These are phyloP conservation scores for Papilio glaucus DNA, from an alignment of 1,140 invertebrate species.

Conservation along the genomic window DNA sequence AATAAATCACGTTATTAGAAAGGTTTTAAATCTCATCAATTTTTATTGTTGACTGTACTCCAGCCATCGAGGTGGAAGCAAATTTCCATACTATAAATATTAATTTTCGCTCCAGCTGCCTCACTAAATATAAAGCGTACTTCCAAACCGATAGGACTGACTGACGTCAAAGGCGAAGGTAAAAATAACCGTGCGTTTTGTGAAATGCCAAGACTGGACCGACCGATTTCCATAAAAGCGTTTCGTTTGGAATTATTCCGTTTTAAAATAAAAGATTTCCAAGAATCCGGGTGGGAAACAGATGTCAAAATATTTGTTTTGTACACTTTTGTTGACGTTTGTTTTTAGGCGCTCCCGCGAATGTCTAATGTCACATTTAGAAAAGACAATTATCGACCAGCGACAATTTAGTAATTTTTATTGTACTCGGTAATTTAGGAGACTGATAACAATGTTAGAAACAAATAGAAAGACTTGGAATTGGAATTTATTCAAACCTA, in stretches of 20 bases:
- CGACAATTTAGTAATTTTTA: neutral
- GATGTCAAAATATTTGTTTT: neutral
- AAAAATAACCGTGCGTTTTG: neutral
- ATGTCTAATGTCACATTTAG: neutral
- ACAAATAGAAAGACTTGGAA: neutral
- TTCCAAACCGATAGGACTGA: neutral
- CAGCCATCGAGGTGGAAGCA: neutral
- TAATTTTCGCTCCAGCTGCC: constrained; percentile 14
- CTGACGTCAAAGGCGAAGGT: neutral
- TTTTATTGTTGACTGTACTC: constrained; percentile 12
- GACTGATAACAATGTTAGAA: neutral
- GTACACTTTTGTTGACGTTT: neutral
- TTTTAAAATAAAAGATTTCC: neutral
- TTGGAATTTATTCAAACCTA: too few relatives aligned
- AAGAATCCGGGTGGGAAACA: neutral
- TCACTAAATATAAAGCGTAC: constrained; percentile 14
- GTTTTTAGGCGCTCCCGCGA: neutral
- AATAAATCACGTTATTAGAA: too few relatives aligned
- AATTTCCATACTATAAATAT: constrained; percentile 23
- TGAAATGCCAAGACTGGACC: neutral
- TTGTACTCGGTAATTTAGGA: neutral
- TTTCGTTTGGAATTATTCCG: neutral
- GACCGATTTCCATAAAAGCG: neutral
- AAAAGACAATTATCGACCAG: neutral
- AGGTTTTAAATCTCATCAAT: neutral